Evolutionary conservation across 2,797 vertebrate species (phyloP).

Genomic region (Gambelia wislizenii): DNA sequence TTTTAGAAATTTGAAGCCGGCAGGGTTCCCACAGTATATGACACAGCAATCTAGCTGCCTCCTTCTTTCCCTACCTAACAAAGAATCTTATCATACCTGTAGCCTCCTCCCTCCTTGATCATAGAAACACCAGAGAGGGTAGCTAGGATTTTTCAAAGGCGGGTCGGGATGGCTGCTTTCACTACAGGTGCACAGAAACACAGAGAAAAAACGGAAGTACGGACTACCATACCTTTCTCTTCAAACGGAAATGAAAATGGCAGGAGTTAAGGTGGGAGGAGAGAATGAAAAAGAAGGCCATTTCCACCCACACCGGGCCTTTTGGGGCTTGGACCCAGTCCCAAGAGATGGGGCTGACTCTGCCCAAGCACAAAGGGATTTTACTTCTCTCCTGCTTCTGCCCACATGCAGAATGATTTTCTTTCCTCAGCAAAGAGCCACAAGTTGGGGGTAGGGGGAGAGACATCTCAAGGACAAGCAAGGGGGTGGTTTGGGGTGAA

Average conservation of each 20-base stretch:
- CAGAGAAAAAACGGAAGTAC: too few relatives aligned
- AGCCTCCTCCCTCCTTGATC: too few relatives aligned
- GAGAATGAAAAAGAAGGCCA: not conserved
- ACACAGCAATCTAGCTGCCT: not conserved
- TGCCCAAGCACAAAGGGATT: not conserved
- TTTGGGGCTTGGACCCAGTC: not conserved
- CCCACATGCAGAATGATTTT: not conserved
- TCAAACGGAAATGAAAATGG: too few relatives aligned
- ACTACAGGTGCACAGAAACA: too few relatives aligned
- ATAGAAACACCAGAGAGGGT: not conserved
- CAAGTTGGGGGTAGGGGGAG: not conserved
- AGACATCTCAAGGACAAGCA: too few relatives aligned
- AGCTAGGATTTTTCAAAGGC: too few relatives aligned
- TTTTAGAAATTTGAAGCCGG: not conserved
- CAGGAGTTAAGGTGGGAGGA: rapidly evolving
- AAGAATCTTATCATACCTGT: not conserved
- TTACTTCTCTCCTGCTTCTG: not conserved
- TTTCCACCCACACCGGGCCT: too few relatives aligned
- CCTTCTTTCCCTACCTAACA: not conserved
- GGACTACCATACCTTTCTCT: too few relatives aligned
- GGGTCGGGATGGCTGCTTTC: too few relatives aligned
- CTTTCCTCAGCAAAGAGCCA: not conserved
- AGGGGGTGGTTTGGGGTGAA: too few relatives aligned
- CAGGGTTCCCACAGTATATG: too few relatives aligned
- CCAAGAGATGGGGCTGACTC: not conserved